These are phyloP conservation scores for Hetaerina americana DNA, from an alignment of 1,140 invertebrate species.

Conservation along the genomic window DNA sequence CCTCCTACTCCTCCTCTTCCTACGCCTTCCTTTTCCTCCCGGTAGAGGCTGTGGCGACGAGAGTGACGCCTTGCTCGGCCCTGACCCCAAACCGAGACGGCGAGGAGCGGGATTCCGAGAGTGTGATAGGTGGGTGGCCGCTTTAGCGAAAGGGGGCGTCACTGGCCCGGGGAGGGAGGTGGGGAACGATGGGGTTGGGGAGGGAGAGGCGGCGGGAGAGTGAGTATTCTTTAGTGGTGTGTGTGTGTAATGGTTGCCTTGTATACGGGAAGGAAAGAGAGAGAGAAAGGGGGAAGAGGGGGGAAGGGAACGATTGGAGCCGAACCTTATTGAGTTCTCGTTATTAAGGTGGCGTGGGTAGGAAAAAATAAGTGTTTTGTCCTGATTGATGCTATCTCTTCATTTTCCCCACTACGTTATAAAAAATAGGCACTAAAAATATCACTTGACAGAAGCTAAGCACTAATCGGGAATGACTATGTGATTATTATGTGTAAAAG, in stretches of 20 bases:
- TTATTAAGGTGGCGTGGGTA: background rate
- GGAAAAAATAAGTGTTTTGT: background rate
- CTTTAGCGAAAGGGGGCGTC: too few species aligned
- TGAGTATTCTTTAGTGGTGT: too few species aligned
- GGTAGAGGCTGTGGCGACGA: background rate
- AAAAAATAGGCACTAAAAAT: too few species aligned
- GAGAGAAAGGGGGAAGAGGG: too few species aligned
- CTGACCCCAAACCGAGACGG: background rate
- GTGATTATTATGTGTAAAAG: too few species aligned
- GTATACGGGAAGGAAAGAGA: too few species aligned
- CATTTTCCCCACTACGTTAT: too few species aligned
- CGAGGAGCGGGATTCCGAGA: background rate
- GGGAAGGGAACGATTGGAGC: too few species aligned
- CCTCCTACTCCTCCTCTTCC: background rate
- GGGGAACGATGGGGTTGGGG: background rate
- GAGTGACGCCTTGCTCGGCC: background rate
- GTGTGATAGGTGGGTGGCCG: background rate
- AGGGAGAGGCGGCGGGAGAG: background rate
- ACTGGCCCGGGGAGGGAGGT: background rate
- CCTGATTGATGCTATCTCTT: background rate
- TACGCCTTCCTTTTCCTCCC: background rate
- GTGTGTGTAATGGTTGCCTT: too few species aligned
- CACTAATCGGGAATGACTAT: too few species aligned
- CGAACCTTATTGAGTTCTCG: too few species aligned
- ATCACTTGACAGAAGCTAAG: too few species aligned